phyloP scores from a whole-genome alignment of 2,113 vertebrate genomes.

The Riparia riparia region DNA sequence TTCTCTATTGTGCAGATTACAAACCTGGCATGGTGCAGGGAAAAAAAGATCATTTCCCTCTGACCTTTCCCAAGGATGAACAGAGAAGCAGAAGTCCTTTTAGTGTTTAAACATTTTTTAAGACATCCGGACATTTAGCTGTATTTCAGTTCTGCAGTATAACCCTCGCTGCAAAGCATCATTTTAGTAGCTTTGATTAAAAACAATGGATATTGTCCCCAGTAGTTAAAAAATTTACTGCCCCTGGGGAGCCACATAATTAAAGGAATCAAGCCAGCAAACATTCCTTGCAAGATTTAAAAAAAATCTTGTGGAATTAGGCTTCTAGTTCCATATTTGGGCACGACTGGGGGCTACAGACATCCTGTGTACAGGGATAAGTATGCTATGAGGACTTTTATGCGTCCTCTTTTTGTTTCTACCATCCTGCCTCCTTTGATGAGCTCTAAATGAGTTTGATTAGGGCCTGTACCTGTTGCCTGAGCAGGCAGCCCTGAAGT shows the following conservation, averaged over 20 bases:
- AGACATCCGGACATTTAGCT: not conserved
- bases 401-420: not conserved
- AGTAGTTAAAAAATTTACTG: not conserved
- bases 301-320: not conserved
- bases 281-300: not conserved
- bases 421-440: not conserved
- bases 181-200: not conserved
- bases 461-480: not conserved
- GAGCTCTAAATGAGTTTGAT: not conserved
- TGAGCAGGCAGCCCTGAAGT: not conserved
- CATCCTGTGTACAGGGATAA: not conserved
- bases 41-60: not conserved
- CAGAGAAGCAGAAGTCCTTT: not conserved
- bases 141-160: not conserved
- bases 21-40: not conserved
- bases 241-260: not conserved
- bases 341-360: not conserved
- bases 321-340: constrained; percentile 9
- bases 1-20: not conserved
- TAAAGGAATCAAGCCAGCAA: constrained; percentile 10
- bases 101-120: not conserved
- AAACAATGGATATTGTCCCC: constrained; percentile 14
- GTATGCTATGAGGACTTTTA: not conserved
- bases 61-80: not conserved
- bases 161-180: not conserved